Percentiles rank a stretch among this genome's conserved stretches.
Conservation (phyloP, 2,888 invertebrate genomes). For the Steinernema carpocapsae region DNA sequence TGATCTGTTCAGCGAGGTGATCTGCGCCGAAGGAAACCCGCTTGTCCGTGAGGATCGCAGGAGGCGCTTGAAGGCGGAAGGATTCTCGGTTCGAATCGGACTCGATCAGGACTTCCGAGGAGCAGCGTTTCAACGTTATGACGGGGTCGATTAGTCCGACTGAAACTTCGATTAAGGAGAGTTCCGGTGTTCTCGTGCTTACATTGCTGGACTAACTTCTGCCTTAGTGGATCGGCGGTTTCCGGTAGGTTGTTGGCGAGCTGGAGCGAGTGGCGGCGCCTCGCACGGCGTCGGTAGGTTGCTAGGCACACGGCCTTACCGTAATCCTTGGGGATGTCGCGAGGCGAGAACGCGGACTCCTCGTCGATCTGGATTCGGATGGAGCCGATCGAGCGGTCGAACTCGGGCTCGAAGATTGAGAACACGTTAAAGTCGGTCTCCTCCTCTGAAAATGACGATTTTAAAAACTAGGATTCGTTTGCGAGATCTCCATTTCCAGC, state of each 20-base stretch:
- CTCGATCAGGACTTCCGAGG: conserved; percentile 8
- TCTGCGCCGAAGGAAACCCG: conserved; percentile 27
- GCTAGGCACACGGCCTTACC: conserved; percentile 25
- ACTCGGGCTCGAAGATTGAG: conserved; percentile 26
- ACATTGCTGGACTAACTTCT: conserved; percentile 26
- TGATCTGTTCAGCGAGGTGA: conserved; percentile 12
- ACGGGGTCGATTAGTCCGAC: conserved; percentile 24
- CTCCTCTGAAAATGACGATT: not conserved
- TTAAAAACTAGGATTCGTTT: not conserved
- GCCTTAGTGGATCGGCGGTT: conserved; percentile 14
- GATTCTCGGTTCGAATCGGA: not conserved
- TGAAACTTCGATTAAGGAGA: not conserved
- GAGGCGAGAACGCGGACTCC: conserved; percentile 23
- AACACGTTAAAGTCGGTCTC: conserved; percentile 10
- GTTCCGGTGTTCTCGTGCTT: not conserved
- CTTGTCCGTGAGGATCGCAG: not conserved
- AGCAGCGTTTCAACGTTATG: conserved; percentile 22
- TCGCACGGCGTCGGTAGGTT: not conserved
- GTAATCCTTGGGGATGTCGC: conserved; percentile 26
- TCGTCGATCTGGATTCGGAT: conserved; percentile 18
- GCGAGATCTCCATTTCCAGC: not conserved
- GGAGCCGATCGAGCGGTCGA: not conserved
- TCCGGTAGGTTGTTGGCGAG: conserved; percentile 25
- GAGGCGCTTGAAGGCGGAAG: not conserved
- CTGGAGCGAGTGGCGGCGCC: conserved; percentile 29